Evolutionary conservation across 2,888 invertebrate species (phyloP), one percentile per base, ranked within the genome.

Genomic region (Himalopsyche kuldschensis): DNA sequence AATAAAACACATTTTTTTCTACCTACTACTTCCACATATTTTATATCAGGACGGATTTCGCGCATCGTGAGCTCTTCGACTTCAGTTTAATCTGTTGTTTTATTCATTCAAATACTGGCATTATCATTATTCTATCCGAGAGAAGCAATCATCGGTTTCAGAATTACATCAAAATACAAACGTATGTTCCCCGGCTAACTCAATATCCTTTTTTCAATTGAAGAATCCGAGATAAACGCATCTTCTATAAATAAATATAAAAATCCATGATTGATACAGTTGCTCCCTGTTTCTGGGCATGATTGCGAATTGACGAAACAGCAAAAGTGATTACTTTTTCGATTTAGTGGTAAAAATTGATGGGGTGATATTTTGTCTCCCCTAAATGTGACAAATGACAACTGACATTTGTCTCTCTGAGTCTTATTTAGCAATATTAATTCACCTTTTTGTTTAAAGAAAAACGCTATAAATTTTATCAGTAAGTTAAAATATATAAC

Each of bases 241-340:
- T 41, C 15, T 69, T 46, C 81, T 46, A 31, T 78, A 81, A 81
- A 81, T 69, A 78, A 82, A 82, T 82, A 84, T 48, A 81, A 79
- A 82, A 85, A 83, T 75, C 83, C 46, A 81, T 81, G 78, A 83
- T 85, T 81, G 83, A 83, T 81, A 83, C 81, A 83, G 83, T 83
- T 63, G 47, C 81, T 78, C 48, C 75, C 80, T 30, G 41, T 35
- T 77, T 75, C 75, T 81, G 76, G 41, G 79, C 76, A 81, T 85
- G 82, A 83, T 81, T 83, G 81, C 81, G 83, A 85, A 81, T 85
- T 83, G 79, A 48, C 47, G 78, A 79, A 85, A 85, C 79, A 80
- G 81, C 79, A 85, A 85, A 85, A 85, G 83, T 79, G 84, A 85
- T 85, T 85, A 85, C 84, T 55, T 85, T 83, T 84, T 85, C 84